Evolutionary conservation across 2,888 invertebrate genomes (phyloP).

Genomic region (Rhingia campestris): DNA sequence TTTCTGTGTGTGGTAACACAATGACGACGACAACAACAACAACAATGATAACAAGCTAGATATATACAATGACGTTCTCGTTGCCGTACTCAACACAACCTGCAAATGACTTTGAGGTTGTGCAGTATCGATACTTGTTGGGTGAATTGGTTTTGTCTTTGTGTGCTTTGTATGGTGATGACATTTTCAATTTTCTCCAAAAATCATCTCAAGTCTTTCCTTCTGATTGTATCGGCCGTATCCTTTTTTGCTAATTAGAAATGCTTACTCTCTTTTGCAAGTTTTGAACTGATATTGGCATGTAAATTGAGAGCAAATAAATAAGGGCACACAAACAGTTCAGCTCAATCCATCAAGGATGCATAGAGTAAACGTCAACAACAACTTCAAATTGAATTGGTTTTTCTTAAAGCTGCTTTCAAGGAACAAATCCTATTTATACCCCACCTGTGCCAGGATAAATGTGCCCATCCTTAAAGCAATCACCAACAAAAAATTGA

Average conservation of each 20-base stretch:
- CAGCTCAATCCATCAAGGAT: too few relatives aligned
- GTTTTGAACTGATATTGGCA: not conserved
- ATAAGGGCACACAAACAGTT: too few relatives aligned
- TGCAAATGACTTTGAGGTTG: not conserved
- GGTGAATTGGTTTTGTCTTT: conserved; percentile 10
- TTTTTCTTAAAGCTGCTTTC: too few relatives aligned
- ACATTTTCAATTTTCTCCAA: conserved; percentile 38
- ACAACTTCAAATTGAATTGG: too few relatives aligned
- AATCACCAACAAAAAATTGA: conserved; percentile 41
- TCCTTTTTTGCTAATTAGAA: not conserved
- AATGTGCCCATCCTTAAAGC: conserved; percentile 21
- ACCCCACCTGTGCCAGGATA: too few relatives aligned
- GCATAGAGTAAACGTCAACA: too few relatives aligned
- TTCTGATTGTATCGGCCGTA: conserved; percentile 2
- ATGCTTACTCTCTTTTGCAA: conserved; percentile 12
- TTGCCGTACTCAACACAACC: not conserved
- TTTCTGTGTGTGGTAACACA: too few relatives aligned
- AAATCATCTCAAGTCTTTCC: not conserved
- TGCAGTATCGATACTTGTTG: conserved; percentile 12
- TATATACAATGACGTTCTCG: not conserved
- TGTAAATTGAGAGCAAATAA: too few relatives aligned
- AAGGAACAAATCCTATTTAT: too few relatives aligned
- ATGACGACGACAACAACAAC: not conserved
- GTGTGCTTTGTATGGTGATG: conserved; percentile 15
- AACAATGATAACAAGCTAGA: not conserved